Evolutionary conservation across 2,888 invertebrate species (phyloP), one percentile per base, ranked within the genome.

Genomic region (Phyllotreta striolata): DNA sequence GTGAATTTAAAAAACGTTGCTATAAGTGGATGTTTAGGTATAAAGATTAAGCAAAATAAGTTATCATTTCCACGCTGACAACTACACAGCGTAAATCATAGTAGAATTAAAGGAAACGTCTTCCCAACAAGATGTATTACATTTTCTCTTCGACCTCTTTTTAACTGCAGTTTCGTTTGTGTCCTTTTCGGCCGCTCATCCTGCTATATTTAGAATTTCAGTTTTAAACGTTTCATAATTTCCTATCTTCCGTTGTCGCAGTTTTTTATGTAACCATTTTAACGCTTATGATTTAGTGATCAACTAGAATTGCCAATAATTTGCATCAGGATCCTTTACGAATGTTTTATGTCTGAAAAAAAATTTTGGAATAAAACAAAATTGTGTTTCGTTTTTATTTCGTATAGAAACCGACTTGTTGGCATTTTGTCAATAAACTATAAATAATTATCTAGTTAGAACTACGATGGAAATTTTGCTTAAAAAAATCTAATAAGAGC

Each of bases 71-170:
- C 69, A 69, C 71, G 72, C 73, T 77, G 79, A 80, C 80, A 79
- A 77, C 72, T 76, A 72, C 73, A 73, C 71, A 71, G 62, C 62
- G 70, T 80, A 80, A 80, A 80, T 80, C 79, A 79, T 78, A 72
- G 73, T 70, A 74, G 80, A 75, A 77, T 79, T 80, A 80, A 77
- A 78, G 79, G 77, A 79, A 80, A 77, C 74, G 80, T 80, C 80
- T 73, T 73, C 74, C 66, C 70, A 70, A 73, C 75, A 77, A 78
- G 79, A 80, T 80, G 76, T 78, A 80, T 79, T 79, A 76, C 75
- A 74, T 77, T 77, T 79, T 77, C 75, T 77, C 73, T 74, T 67
- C 67, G 70, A 66, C 67, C 68, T 69, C 67, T 68, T 70, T 41
- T 68, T 66, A 64, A 68, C 66, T 66, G 54, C 43, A 58, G 54